These are phyloP conservation scores for Chirona hameri DNA, from an alignment of 2,888 invertebrate species.

Conservation along the genomic window DNA sequence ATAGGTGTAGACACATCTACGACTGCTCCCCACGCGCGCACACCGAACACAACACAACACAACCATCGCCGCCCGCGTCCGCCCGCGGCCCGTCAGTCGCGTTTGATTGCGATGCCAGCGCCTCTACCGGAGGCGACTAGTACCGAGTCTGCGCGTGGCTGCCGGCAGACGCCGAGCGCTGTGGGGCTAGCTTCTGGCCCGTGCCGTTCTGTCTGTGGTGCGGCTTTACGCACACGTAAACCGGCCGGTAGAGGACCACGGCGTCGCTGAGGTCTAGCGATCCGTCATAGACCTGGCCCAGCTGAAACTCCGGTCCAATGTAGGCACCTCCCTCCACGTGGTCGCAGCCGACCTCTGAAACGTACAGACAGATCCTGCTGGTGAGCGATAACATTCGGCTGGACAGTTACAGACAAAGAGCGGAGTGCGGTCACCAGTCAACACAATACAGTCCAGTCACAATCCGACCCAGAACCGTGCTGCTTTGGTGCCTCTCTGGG, in stretches of 20 bases:
- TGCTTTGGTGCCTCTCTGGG: too few species aligned
- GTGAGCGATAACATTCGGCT: too few species aligned
- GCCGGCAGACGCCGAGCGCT: conserved; percentile 2
- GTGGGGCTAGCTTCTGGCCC: background rate
- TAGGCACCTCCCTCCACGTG: conserved; percentile 74
- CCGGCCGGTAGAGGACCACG: conserved; percentile 64
- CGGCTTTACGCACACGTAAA: conserved; percentile 49
- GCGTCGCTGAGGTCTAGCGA: conserved; percentile 49
- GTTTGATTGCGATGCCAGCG: background rate
- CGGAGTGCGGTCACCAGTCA: too few species aligned
- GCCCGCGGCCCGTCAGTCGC: background rate
- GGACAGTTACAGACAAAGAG: too few species aligned
- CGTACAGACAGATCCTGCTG: conserved; percentile 48
- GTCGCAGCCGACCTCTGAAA: conserved; percentile 63
- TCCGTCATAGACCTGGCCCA: conserved; percentile 74
- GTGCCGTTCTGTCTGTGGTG: conserved; percentile 12
- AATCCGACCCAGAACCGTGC: too few species aligned
- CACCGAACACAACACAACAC: background rate
- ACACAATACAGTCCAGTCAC: too few species aligned
- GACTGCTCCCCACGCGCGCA: background rate
- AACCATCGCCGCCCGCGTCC: background rate
- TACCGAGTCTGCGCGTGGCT: background rate
- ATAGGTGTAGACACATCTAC: background rate
- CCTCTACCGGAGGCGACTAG: background rate
- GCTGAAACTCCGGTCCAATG: conserved; percentile 69